A percentile compares a stretch with the other conserved stretches of the same genome.
Conservation (phyloP, 2,888 invertebrate species). For the Phoronis australis region DNA sequence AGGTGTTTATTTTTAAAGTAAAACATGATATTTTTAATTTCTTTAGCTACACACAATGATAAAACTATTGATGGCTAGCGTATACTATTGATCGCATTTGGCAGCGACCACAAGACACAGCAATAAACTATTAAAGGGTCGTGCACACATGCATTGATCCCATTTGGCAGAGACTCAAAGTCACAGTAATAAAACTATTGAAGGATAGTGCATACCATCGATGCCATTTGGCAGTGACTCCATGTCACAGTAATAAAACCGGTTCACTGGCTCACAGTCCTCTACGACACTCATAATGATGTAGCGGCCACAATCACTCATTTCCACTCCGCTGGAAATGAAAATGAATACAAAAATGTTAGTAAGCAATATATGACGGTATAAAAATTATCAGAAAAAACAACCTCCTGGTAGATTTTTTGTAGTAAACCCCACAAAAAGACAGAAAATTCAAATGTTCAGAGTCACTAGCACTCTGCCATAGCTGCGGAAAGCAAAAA, state of each 20-base stretch:
- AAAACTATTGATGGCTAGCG: too few species aligned
- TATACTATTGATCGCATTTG: too few species aligned
- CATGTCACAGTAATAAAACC: conserved; percentile 79
- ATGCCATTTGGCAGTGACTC: conserved; percentile 49
- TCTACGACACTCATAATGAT: conserved; percentile 76
- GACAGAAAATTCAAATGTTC: too few species aligned
- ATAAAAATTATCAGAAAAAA: background rate
- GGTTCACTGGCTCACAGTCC: conserved; percentile 82
- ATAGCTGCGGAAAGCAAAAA: too few species aligned
- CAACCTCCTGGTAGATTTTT: background rate
- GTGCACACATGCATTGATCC: too few species aligned
- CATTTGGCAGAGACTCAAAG: conserved; percentile 56
- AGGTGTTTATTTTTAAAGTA: background rate
- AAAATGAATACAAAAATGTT: conserved; percentile 7
- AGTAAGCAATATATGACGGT: background rate
- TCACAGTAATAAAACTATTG: conserved; percentile 70
- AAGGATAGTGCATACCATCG: conserved; percentile 19
- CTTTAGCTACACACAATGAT: too few species aligned
- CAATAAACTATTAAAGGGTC: too few species aligned
- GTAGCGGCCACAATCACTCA: conserved; percentile 87
- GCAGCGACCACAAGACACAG: too few species aligned
- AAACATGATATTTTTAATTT: background rate
- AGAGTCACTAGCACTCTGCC: too few species aligned
- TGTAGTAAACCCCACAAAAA: background rate
- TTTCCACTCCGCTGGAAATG: conserved; percentile 68